phyloP scores from a whole-genome alignment of 2,888 invertebrate genomes.

The Cybosia mesomella region DNA sequence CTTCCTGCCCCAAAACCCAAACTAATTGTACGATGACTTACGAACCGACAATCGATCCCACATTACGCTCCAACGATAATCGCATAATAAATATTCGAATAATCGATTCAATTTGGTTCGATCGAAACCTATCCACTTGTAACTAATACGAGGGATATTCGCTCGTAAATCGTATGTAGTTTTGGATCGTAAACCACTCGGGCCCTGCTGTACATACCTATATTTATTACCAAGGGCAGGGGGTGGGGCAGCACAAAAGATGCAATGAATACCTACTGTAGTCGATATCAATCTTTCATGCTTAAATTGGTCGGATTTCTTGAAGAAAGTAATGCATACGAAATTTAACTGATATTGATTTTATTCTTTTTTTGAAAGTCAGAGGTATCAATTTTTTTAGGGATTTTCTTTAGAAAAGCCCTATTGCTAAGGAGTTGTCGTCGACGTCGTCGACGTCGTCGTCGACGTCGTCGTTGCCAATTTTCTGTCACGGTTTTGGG shows the following conservation, averaged over 20 bases:
- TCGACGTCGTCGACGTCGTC: too few relatives aligned
- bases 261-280: conserved; percentile 31
- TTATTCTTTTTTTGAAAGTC: neutral
- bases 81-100: conserved; percentile 50
- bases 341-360: neutral
- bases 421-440: too few relatives aligned
- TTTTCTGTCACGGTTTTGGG: too few relatives aligned
- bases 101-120: conserved; percentile 45
- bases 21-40: conserved; percentile 27
- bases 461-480: too few relatives aligned
- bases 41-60: conserved; percentile 47
- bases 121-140: conserved; percentile 52
- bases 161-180: conserved; percentile 51
- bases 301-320: conserved; percentile 36
- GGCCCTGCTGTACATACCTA: conserved; percentile 31
- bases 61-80: conserved; percentile 51
- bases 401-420: too few relatives aligned
- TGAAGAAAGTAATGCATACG: conserved; percentile 13
- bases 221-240: conserved; percentile 29
- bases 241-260: conserved; percentile 29
- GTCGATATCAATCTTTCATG: conserved; percentile 47
- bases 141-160: conserved; percentile 48
- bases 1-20: conserved; percentile 14
- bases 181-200: conserved; percentile 53
- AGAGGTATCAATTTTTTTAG: too few relatives aligned